Evolutionary conservation across 2,113 vertebrate species (phyloP), one percentile per base, ranked within the genome.

Genomic region (Tragelaphus strepsiceros): DNA sequence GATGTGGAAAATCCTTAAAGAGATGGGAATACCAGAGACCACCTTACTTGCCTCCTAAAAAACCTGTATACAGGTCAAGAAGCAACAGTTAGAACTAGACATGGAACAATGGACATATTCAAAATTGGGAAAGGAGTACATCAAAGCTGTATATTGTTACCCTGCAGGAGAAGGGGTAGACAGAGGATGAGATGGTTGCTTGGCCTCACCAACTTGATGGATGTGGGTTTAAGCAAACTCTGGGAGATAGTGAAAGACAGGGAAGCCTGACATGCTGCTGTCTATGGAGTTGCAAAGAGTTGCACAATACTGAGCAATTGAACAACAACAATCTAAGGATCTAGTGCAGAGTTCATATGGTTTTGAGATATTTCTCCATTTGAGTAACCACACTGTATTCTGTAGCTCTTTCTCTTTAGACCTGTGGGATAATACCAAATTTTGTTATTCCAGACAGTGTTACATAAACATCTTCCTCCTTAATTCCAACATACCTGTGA

Each of bases 181-280:
- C 19, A 71, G 67, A 71, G 67, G n/a, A 39, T 71, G 67, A 22
- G 9, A 71, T 71, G 67, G 19, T 39, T 71, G 67, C 19, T 39
- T 22, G 67, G 19, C 2, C n/a, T 39, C n/a, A 71, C 19, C n/a
- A 39, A 71, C n/a, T 39, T 71, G n/a, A 71, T 71, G n/a, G n/a
- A 22, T 0, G 0, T 71, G 67, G 19, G 8, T 71, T 71, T 71
- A 71, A 71, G n/a, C 67, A 71, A 71, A 71, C 67, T 71, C n/a
- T 39, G n/a, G 17, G 32, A 71, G n/a, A 71, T 3, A 71, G 10
- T 22, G 67, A 71, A 39, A 0, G 10, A 71, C 19, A 71, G 19
- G 67, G 67, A 22, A 71, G 67, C 67, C n/a, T 71, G 67, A 19
- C 1, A 0, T 71, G 67, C 67, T 71, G n/a, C 19, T 9, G 8